Percentiles rank a stretch among this genome's conserved stretches.
Conservation (phyloP, 2,888 invertebrate species). For the Julus scandinavius region DNA sequence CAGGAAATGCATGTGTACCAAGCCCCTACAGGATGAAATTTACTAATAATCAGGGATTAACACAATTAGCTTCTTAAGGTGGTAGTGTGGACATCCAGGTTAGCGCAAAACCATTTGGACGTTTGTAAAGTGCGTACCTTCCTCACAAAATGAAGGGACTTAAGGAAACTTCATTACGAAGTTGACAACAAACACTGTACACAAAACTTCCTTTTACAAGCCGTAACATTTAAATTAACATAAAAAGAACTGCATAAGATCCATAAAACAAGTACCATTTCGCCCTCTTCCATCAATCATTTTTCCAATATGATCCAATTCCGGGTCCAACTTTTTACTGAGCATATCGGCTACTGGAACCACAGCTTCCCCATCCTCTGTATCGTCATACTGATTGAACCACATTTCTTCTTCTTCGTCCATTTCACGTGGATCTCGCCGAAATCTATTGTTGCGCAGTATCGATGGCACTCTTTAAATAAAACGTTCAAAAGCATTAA, state of each 20-base stretch:
- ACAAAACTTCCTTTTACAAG: too few relatives aligned
- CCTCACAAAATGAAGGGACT: neutral
- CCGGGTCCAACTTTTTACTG: conserved; percentile 72
- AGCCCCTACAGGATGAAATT: too few relatives aligned
- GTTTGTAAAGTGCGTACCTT: neutral
- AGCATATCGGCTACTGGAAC: conserved; percentile 68
- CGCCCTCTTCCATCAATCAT: conserved; percentile 75
- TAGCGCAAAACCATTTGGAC: too few relatives aligned
- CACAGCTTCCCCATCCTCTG: conserved; percentile 73
- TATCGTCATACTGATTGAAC: conserved; percentile 97
- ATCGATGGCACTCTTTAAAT: conserved; percentile 78
- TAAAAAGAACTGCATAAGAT: neutral
- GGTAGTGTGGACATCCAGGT: too few relatives aligned
- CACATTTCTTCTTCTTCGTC: conserved; percentile 99
- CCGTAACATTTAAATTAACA: too few relatives aligned
- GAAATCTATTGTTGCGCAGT: conserved; percentile 80
- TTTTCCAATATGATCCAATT: conserved; percentile 74
- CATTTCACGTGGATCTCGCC: conserved; percentile 90
- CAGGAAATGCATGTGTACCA: too few relatives aligned
- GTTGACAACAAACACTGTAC: too few relatives aligned
- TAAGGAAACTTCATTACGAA: too few relatives aligned
- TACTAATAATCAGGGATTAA: too few relatives aligned
- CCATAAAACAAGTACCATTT: neutral
- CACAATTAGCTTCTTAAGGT: too few relatives aligned
- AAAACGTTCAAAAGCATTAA: conserved; percentile 45